Base-by-base conservation (phyloP, 2,113 vertebrate species). In the Agelaius tricolor region DNA sequence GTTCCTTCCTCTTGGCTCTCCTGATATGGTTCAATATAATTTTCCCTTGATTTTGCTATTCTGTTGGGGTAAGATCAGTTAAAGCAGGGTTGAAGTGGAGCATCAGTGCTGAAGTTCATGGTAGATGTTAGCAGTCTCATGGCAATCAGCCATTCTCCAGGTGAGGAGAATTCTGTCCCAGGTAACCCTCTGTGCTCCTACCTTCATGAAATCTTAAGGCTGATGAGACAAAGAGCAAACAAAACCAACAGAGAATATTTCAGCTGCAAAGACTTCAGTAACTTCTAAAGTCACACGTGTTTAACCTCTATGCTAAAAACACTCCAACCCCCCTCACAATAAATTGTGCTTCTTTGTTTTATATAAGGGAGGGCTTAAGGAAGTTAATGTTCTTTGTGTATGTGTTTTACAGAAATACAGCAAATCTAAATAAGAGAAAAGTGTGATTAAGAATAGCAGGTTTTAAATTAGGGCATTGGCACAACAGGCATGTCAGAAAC, bases 1-100 rank as follows among this genome's bases (percentile, higher is more conserved):
- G 51, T 46, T 79, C 79, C 90, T 91, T 66, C 44, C 69, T 51
- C 69, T 67, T 62, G 43, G 27, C 66, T 95, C 94, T 88, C 12
- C 54, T 91, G 67, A 30, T 31, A 43, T 1, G 16, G 33, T 23
- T 82, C 52, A 82, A 7, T 43, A 51, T 20, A 3, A 77, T 94
- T 93, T 90, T 67, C 39, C 61, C 75, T 87, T 92, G 81, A 58
- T 62, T 94, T 82, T 80, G 37, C 41, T 94, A 67, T 94, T 84
- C 23, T 95, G 4, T 72, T 63, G 49, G 3, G 19, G 65, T 14
- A 49, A 52, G 75, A 78, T 61, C 23, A 67, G 15, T 77, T 84
- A 65, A 93, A 73, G 76, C 31, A 71, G 28, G 11, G 52, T 9
- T 58, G 82, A 15, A 65, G 71, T 30, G 82, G 15, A 65, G 71